Conservation (phyloP, 2,113 vertebrate genomes). For the Zonotrichia leucophrys region DNA sequence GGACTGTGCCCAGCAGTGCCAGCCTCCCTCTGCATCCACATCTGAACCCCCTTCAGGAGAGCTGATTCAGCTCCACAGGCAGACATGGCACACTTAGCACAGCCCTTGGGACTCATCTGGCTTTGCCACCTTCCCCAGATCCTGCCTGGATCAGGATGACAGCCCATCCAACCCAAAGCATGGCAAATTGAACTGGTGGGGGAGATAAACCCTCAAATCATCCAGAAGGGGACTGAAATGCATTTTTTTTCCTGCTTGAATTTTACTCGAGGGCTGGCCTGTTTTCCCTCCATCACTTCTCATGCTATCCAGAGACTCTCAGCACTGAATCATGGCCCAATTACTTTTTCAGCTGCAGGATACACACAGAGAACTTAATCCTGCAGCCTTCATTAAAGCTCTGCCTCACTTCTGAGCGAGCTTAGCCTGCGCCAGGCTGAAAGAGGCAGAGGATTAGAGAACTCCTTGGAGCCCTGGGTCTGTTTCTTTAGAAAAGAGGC, state of each 20-base stretch:
- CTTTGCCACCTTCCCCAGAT: neutral
- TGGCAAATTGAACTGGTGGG: rapidly evolving
- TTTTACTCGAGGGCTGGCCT: neutral
- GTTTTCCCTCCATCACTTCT: neutral
- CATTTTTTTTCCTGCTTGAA: slow-evolving; percentile 5
- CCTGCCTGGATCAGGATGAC: slow-evolving; percentile 11
- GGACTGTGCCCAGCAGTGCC: neutral
- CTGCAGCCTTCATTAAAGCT: neutral
- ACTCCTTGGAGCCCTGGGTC: neutral
- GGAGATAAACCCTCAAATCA: slow-evolving; percentile 11
- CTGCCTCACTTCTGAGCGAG: neutral
- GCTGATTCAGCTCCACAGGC: neutral
- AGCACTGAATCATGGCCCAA: neutral
- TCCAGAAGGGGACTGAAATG: neutral
- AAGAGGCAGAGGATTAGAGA: neutral
- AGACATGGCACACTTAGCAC: neutral
- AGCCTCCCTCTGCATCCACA: neutral
- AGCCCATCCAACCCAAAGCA: neutral
- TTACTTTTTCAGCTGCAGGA: neutral
- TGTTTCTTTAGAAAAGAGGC: neutral
- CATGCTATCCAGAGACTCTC: neutral
- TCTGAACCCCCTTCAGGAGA: neutral
- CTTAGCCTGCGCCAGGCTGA: neutral
- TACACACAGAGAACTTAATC: neutral
- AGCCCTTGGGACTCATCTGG: neutral